Conservation (phyloP, 2,888 invertebrate genomes). For the Pristionchus japonicus region DNA sequence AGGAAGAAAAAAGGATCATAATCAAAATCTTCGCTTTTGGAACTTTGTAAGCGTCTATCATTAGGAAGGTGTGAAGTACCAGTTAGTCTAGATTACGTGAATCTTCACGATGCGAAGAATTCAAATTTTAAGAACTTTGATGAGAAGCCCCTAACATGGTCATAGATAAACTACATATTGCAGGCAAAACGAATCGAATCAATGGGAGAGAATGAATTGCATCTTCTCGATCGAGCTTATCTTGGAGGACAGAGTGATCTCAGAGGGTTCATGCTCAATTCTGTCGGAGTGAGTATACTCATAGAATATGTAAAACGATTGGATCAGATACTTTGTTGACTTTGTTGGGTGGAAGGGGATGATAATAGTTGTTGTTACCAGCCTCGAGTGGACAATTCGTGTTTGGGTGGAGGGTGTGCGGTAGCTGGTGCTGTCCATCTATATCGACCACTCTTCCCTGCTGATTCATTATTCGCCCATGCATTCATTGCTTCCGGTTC, state of each 20-base stretch:
- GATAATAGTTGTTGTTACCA: too few relatives aligned
- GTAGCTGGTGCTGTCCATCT: constrained; percentile 90
- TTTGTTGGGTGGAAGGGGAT: too few relatives aligned
- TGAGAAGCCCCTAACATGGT: too few relatives aligned
- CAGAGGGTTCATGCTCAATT: constrained; percentile 86
- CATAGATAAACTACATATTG: neutral
- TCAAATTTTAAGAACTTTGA: too few relatives aligned
- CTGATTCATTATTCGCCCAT: constrained; percentile 87
- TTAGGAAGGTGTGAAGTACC: too few relatives aligned
- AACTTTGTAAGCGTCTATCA: too few relatives aligned
- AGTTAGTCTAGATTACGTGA: too few relatives aligned
- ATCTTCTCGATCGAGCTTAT: constrained; percentile 81
- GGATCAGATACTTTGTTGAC: too few relatives aligned
- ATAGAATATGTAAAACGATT: too few relatives aligned
- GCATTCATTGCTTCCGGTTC: constrained; percentile 91
- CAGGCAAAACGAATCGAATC: constrained; percentile 48
- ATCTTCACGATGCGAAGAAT: too few relatives aligned
- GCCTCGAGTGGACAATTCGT: constrained; percentile 84
- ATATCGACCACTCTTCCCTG: constrained; percentile 84
- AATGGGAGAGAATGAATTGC: constrained; percentile 65
- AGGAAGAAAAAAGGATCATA: too few relatives aligned
- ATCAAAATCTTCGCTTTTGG: too few relatives aligned
- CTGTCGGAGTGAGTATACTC: constrained; percentile 71
- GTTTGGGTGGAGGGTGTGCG: constrained; percentile 81
- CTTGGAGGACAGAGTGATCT: constrained; percentile 91